Base-by-base conservation (phyloP, 2,113 vertebrate genomes). In the Symphodus melops region DNA sequence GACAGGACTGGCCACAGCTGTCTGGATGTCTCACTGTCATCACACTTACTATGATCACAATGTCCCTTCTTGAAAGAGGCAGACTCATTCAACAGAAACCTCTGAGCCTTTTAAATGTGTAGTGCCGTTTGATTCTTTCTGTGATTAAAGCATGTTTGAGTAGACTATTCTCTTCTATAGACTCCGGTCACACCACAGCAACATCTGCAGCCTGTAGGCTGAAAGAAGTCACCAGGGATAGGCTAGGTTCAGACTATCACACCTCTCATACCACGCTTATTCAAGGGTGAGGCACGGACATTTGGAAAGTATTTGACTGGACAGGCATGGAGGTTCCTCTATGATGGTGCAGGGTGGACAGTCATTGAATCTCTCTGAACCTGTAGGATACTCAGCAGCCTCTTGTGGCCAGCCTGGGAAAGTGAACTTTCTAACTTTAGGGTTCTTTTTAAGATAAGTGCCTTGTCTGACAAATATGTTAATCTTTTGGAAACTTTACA, bases 341-440 rank as follows among this genome's bases (percentile, higher is more conserved):
- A 21, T 57, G 80, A 81, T 23, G 67, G 56, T 44, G 19, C 58
- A 53, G 33, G 49, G 21, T 75, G 75, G 41, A 75, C 49, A 69
- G 57, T 9, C 51, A 54, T 33, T 44, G 14, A 21, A 48, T 46
- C 21, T 14, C 66, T 72, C 77, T 81, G 65, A 81, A 72, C 61
- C 60, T 21, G 46, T 28, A 68, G 71, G 82, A 42, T 59, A 69
- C 79, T 94, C 90, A 92, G 94, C 93, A 94, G 81, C 93, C 94
- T 90, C 93, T 93, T 92, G 91, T 93, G 93, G 93, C 62, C 85
- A 88, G 72, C 76, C 53, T 77, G 16, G 52, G 84, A 67, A 91
- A 87, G 72, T 61, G 62, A 17, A 48, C 46, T 48, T 48, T 48
- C 14, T 14, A 48, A 48, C 14, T 48, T 17, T 48, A 4, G 17